Evolutionary conservation across 2,888 invertebrate genomes (phyloP), one percentile per base, ranked within the genome.

Genomic region (Octodonta nipae): DNA sequence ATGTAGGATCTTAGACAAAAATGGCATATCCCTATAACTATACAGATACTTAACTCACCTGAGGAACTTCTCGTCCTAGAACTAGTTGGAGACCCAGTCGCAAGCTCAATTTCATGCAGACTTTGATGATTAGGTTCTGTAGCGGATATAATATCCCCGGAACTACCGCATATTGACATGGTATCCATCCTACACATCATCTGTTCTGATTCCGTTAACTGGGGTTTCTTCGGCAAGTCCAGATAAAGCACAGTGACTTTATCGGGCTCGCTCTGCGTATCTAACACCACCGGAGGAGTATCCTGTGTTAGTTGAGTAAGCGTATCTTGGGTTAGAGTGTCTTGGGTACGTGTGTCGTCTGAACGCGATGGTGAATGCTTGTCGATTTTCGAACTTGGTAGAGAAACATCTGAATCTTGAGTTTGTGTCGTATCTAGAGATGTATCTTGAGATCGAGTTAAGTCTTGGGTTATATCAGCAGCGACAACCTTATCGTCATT

Each of bases 161-260:
- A n/a, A n/a, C n/a, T n/a, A n/a, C n/a, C n/a, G n/a, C 42, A 42
- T 26, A 41, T 33, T 5, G 51, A 45, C 34, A 50, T 47, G 3
- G 56, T 57, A 16, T 54, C 54, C 46, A 50, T 48, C 27, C 40
- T 41, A 26, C 46, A 44, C 13, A 50, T 43, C 8, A 45, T 42
- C 30, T 60, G 53, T 42, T 51, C 49, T 2, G 48, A 43, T 12
- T 51, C 49, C 6, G 47, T 50, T 5, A 52, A 33, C 15, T 42
- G 32, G 0, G 46, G 43, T 26, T 44, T 52, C 28, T 45, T 37
- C 2, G 47, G 47, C 15, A 46, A 24, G 26, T 51, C 45, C 3
- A 42, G 35, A 24, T 42, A 33, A 5, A 26, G 8, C 4, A 8
- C 13, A 12, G 26, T 8, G 6, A 8, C 6, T 8, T 17, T 17